These are phyloP conservation scores for Frieseomelitta varia DNA, from an alignment of 1,140 invertebrate genomes.

Conservation along the genomic window DNA sequence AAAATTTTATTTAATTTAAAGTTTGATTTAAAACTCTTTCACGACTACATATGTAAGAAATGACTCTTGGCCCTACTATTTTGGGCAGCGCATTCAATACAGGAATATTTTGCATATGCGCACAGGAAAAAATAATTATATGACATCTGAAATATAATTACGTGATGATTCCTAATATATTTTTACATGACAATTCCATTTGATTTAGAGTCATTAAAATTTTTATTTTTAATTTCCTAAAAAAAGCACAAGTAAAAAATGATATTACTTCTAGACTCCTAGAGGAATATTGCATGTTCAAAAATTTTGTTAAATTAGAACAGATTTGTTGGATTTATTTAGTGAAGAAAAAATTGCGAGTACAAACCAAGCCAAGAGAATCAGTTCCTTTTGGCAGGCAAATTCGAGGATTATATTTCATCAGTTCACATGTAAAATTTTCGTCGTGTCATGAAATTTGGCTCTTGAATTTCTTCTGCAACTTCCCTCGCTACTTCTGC, in stretches of 20 bases:
- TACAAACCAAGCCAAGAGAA: neutral
- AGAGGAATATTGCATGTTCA: neutral
- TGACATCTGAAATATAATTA: conserved; percentile 10
- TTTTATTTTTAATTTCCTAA: neutral
- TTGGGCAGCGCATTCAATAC: neutral
- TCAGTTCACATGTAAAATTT: conserved; percentile 24
- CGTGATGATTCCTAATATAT: neutral
- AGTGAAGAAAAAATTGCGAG: neutral
- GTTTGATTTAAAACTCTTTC: neutral
- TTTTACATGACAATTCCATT: neutral
- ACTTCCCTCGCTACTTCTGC: conserved; percentile 22
- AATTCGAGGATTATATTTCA: conserved; percentile 14
- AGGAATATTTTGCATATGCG: neutral
- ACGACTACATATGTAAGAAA: neutral
- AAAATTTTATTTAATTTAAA: neutral
- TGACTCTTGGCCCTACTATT: conserved; percentile 5
- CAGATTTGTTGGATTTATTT: neutral
- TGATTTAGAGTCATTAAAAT: neutral
- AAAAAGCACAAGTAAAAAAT: neutral
- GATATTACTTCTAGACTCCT: neutral
- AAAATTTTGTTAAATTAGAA: neutral
- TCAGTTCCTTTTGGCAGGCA: neutral
- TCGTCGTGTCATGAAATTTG: conserved; percentile 36
- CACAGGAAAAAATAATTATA: conserved; percentile 8
- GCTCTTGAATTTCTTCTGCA: conserved; percentile 36